A percentile compares a stretch with the other conserved stretches of the same genome.
phyloP scores from a whole-genome alignment of 2,888 invertebrate species.

The Lydus trimaculatus region DNA sequence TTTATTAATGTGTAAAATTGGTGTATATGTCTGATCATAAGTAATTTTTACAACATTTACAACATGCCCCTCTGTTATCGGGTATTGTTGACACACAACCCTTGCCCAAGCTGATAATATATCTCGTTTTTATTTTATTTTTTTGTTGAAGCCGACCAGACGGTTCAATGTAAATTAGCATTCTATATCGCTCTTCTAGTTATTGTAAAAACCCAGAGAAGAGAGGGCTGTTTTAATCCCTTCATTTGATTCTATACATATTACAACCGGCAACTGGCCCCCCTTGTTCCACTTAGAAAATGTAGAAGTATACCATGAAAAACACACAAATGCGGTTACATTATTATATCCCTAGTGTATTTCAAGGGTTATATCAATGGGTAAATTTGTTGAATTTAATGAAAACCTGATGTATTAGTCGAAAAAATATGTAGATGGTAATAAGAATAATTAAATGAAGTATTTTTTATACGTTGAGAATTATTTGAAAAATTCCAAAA shows the following conservation, averaged over 20 bases:
- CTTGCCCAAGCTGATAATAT: slow-evolving; percentile 32
- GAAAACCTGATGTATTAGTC: too few relatives aligned
- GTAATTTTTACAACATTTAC: background rate
- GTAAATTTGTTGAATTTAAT: too few relatives aligned
- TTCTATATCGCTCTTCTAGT: slow-evolving; percentile 51
- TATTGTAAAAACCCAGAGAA: slow-evolving; percentile 41
- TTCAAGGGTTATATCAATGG: background rate
- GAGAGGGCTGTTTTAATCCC: slow-evolving; percentile 50
- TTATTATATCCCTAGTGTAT: background rate
- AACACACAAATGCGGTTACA: background rate
- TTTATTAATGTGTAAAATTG: too few relatives aligned
- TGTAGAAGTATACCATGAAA: background rate
- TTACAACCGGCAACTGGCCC: slow-evolving; percentile 20
- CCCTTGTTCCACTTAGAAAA: slow-evolving; percentile 9
- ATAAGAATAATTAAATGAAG: too few relatives aligned
- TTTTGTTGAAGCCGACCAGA: slow-evolving; percentile 42
- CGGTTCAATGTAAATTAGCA: slow-evolving; percentile 50
- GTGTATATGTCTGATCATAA: too few relatives aligned
- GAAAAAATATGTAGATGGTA: too few relatives aligned
- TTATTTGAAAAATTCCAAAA: background rate
- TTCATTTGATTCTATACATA: slow-evolving; percentile 50
- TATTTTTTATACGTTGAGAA: background rate
- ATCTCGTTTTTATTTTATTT: slow-evolving; percentile 29
- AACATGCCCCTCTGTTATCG: slow-evolving; percentile 11
- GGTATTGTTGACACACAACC: slow-evolving; percentile 24